Evolutionary conservation across 2,797 vertebrate genomes (phyloP), one percentile per base, ranked within the genome.

Genomic region (Psittacula echo): DNA sequence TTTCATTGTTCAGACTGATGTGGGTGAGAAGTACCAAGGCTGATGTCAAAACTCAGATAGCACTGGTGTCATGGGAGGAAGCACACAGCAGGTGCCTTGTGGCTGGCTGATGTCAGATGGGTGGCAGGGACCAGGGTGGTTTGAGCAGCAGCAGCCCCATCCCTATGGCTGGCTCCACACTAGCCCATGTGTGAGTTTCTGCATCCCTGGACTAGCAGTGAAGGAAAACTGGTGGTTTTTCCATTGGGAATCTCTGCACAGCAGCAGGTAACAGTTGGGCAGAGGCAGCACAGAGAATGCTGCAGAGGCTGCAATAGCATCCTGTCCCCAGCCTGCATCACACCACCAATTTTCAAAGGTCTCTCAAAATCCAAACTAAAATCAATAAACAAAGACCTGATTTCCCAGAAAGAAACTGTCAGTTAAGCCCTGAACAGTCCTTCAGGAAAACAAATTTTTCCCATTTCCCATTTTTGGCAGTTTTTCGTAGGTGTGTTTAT

Each of bases 281-380:
- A 87, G 60, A 68, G 21, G 68, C 32, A 71, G 22, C 48, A 44
- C n/a, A 42, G 47, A 37, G 73, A 60, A 85, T 67, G 51, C 50
- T 67, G 71, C 58, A 64, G 41, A 80, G 56, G n/a, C 39, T 72
- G 73, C 14, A 15, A 47, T 62, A 0, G 0, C 41, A 53, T 64
- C 66, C 58, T 50, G 26, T 32, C 21, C 50, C 13, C 34, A 48
- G 67, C 9, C 26, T 68, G 47, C 50, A 53, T 42, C 39, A 62
- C 0, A 0, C 2, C 34, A 61, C 10, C 9, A 15, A 0, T 56
- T 70, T 82, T 76, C 42, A 70, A 87, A 17, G 44, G 32, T 37
- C 44, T 90, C 64, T 76, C 62, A 88, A 92, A 91, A 85, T 34
- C 45, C 76, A 91, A 67, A 85, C 23, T 48, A 75, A 45, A 87